Conservation (phyloP, 1,140 invertebrate species). For the Papilio dardanus region DNA sequence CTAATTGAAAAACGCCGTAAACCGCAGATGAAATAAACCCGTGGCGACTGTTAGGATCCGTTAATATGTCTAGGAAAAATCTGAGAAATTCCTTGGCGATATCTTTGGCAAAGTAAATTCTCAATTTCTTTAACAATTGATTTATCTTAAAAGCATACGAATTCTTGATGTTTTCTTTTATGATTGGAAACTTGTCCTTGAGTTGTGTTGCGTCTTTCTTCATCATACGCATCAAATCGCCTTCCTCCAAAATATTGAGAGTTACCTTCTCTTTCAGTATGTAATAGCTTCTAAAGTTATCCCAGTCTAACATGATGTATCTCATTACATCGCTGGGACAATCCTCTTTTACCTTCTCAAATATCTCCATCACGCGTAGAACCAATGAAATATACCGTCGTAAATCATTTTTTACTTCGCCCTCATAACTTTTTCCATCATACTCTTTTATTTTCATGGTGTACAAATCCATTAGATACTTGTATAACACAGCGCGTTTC, state of each 20-base stretch:
- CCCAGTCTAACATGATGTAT: conserved; percentile 49
- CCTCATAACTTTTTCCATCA: conserved; percentile 42
- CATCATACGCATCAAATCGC: conserved; percentile 46
- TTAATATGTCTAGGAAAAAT: conserved; percentile 44
- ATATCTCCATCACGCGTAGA: conserved; percentile 39
- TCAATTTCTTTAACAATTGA: conserved; percentile 54
- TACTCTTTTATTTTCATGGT: conserved; percentile 47
- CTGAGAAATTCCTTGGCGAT: conserved; percentile 48
- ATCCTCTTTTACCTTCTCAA: conserved; percentile 49
- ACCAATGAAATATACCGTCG: conserved; percentile 40
- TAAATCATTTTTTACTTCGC: conserved; percentile 41
- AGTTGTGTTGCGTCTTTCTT: conserved; percentile 56
- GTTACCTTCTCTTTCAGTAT: conserved; percentile 37
- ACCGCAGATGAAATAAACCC: conserved; percentile 38
- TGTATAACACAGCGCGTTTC: conserved; percentile 48
- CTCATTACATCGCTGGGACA: conserved; percentile 52
- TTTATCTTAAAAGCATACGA: conserved; percentile 38
- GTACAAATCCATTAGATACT: conserved; percentile 50
- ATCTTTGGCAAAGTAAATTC: conserved; percentile 65
- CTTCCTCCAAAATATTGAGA: conserved; percentile 41
- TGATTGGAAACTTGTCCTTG: conserved; percentile 44
- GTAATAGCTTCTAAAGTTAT: conserved; percentile 41
- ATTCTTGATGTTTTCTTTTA: conserved; percentile 36
- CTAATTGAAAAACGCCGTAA: conserved; percentile 59
- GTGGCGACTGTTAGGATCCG: conserved; percentile 26